Percentiles rank a stretch among this genome's conserved stretches.
Conservation (phyloP, 1,140 invertebrate genomes). For the Nasonia longicornis region DNA sequence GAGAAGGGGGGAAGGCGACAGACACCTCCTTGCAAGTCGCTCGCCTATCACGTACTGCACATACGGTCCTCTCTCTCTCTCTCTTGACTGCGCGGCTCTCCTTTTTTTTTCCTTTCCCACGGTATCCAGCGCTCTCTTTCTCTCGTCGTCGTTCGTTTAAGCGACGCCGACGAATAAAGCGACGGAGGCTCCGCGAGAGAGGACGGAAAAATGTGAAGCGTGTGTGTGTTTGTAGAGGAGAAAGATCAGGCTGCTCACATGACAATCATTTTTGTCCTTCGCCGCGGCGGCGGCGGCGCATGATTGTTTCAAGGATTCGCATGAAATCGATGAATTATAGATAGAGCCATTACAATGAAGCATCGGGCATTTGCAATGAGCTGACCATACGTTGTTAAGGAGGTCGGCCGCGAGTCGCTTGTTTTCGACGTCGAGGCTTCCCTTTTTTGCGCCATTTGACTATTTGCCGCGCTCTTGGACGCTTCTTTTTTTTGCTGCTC, state of each 20-base stretch:
- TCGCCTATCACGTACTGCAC: background rate
- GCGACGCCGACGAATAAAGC: conserved; percentile 39
- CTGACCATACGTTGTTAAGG: conserved; percentile 34
- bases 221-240: background rate
- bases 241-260: conserved; percentile 24
- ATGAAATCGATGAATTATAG: conserved; percentile 46
- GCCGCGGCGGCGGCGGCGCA: background rate
- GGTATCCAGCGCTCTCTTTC: conserved; percentile 32
- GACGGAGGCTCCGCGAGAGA: background rate
- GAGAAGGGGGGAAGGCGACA: conserved; percentile 49
- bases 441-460: conserved; percentile 34
- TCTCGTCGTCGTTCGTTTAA: conserved; percentile 31
- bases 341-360: conserved; percentile 42
- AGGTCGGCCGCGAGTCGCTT: conserved; percentile 23
- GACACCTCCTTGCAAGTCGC: conserved; percentile 55
- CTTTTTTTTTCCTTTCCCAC: conserved; percentile 50
- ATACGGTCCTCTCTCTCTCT: background rate
- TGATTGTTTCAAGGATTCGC: conserved; percentile 40
- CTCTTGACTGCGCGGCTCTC: background rate
- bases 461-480: conserved; percentile 11
- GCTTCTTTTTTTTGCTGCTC: background rate
- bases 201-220: conserved; percentile 44
- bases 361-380: conserved; percentile 16
- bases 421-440: conserved; percentile 7
- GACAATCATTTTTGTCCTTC: conserved; percentile 41